Evolutionary conservation across 2,113 vertebrate species (phyloP).

Genomic region (Clarias gariepinus): DNA sequence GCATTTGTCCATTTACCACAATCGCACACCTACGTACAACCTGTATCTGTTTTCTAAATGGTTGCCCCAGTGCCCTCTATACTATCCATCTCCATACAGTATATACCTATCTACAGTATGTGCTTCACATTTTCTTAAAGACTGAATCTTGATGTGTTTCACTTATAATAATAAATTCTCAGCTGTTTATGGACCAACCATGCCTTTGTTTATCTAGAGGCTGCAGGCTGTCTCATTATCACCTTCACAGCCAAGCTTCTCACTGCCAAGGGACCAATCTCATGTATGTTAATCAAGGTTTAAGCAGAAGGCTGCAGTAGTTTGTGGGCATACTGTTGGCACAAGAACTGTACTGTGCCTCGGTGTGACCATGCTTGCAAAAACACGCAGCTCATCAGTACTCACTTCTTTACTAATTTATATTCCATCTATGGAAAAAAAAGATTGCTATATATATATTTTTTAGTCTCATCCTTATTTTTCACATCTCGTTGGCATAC

Average conservation of each 20-base stretch:
- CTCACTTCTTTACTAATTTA: neutral
- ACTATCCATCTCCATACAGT: neutral
- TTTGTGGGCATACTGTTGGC: conserved; percentile 25
- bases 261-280: conserved; percentile 45
- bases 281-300: conserved; percentile 47
- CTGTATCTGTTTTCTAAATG: neutral
- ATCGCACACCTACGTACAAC: neutral
- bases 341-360: conserved; percentile 5
- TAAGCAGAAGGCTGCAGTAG: conserved; percentile 31
- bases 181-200: conserved; percentile 35
- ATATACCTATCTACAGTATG: neutral
- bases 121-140: neutral
- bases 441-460: neutral
- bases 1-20: neutral
- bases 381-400: conserved; percentile 1
- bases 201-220: conserved; percentile 43
- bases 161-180: conserved; percentile 4
- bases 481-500: neutral
- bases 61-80: neutral
- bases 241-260: conserved; percentile 47
- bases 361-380: neutral
- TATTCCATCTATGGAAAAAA: neutral
- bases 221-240: conserved; percentile 44
- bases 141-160: conserved; percentile 3
- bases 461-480: neutral